Evolutionary conservation across 2,888 invertebrate genomes (phyloP), one percentile per base, ranked within the genome.

Genomic region (Gymnocheta viridis): DNA sequence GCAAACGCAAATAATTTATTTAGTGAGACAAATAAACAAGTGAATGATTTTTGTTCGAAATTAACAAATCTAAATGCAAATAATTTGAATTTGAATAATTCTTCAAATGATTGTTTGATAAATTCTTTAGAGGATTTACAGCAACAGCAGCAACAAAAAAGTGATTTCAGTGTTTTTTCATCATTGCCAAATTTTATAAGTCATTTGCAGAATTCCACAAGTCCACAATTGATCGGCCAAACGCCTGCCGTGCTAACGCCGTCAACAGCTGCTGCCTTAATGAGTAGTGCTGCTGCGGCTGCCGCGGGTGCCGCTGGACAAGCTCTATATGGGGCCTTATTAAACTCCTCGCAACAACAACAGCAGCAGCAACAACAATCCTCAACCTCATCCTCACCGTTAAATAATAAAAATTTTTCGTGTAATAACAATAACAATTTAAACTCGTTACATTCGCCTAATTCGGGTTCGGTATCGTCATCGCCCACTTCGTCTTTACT

Each of bases 251-350:
- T 82, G 51, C 77, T 82, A 69, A 79, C 87, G 87, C 87, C 89
- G 86, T 87, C 88, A 88, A 87, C 90, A 84, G 87, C 87, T 87
- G 89, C 90, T 89, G 89, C 89, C 89, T 96, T 95, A 94, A 96
- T 96, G 94, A 95, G 96, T 92, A 95, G 96, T 92, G 90, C 90
- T 88, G 90, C 91, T 88, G 89, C 91, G 89, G 95, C 96, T 92
- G 95, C 96, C 94, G 95, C 96, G 93, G 95, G 96, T 94, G 89
- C 91, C 88, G 95, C 96, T 92, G 95, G 96, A 94, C 95, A 96
- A 93, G 95, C 96, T 94, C 94, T 97, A 90, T 97, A 96, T 96
- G 95, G 96, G 93, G 96, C 96, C 93, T 95, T 96, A 93, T 96
- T 96, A 93, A 94, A 94, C 91, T 69, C 82, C 6, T 72, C 93